phyloP scores from a whole-genome alignment of 2,888 invertebrate genomes.

The Drosophila prolongata region DNA sequence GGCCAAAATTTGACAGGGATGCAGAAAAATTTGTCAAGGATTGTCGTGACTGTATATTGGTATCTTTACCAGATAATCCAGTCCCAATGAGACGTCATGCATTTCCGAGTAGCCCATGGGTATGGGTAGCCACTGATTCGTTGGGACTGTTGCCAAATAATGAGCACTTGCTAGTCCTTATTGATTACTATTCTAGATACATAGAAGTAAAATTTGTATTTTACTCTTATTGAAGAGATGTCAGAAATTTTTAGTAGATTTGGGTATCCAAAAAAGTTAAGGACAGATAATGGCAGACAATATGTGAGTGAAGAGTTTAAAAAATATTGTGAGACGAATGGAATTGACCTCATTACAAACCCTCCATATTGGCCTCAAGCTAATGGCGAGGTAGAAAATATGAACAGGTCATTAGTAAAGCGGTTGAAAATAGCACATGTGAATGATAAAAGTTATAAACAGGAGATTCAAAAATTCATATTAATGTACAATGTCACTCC shows the following conservation, averaged over 20 bases:
- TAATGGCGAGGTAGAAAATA: conserved; percentile 17
- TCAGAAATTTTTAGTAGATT: conserved; percentile 9
- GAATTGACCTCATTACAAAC: conserved; percentile 5
- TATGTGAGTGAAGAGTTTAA: not conserved
- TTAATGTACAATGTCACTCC: no score
- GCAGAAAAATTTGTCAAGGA: no score
- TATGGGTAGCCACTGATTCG: conserved; percentile 4
- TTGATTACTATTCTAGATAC: conserved; percentile 12
- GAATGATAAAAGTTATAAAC: conserved; percentile 14
- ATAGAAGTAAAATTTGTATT: conserved; percentile 5
- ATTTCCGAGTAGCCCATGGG: conserved; percentile 13
- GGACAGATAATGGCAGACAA: conserved; percentile 10
- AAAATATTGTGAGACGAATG: conserved; percentile 1
- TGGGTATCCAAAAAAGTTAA: not conserved
- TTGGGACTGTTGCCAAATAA: conserved; percentile 8
- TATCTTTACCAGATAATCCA: conserved; percentile 13
- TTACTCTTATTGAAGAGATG: conserved; percentile 13
- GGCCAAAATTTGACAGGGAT: no score
- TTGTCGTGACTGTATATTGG: not conserved
- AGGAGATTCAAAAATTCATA: conserved; percentile 32
- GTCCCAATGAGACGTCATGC: conserved; percentile 4
- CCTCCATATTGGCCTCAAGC: conserved; percentile 11
- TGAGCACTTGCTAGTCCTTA: conserved; percentile 3
- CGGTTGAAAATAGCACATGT: conserved; percentile 12
- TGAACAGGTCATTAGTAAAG: conserved; percentile 23